Evolutionary conservation across 2,888 invertebrate species (phyloP).

Genomic region (Heliconius cydno): DNA sequence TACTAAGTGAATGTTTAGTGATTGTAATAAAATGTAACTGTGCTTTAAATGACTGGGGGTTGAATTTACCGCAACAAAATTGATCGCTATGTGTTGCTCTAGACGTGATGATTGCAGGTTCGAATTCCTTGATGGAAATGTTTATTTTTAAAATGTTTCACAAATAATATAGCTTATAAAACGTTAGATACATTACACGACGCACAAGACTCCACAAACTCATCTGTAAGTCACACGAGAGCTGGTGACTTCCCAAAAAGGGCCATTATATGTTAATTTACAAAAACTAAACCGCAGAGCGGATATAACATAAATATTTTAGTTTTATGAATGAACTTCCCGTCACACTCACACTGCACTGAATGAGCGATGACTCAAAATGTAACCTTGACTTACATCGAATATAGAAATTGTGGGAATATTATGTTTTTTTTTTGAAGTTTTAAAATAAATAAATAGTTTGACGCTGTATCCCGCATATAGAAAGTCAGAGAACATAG

Average conservation of each 20-base stretch:
- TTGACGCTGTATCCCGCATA: no score
- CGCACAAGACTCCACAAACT: neutral
- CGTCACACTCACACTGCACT: neutral
- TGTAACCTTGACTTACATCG: slow-evolving; percentile 15
- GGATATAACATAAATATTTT: slow-evolving; percentile 21
- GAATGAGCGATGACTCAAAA: slow-evolving; percentile 14
- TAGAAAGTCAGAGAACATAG: no score
- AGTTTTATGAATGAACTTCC: slow-evolving; percentile 25
- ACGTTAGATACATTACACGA: neutral
- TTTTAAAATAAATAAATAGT: no score
- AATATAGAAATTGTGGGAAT: neutral
- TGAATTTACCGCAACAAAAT: neutral
- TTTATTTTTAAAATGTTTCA: no score
- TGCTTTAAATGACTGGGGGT: neutral
- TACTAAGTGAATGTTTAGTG: slow-evolving; percentile 1
- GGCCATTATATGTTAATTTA: slow-evolving; percentile 20
- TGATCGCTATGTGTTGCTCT: neutral
- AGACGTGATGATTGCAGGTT: neutral
- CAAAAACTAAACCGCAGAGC: slow-evolving; percentile 4
- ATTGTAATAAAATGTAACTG: neutral
- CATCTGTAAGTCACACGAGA: slow-evolving; percentile 9
- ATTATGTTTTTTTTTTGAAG: neutral
- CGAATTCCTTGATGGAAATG: neutral
- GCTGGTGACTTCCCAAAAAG: slow-evolving; percentile 4
- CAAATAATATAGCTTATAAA: no score